Percentiles rank a stretch among this genome's conserved stretches.
phyloP scores from a whole-genome alignment of 1,140 invertebrate genomes.

The Chlorops oryzae region DNA sequence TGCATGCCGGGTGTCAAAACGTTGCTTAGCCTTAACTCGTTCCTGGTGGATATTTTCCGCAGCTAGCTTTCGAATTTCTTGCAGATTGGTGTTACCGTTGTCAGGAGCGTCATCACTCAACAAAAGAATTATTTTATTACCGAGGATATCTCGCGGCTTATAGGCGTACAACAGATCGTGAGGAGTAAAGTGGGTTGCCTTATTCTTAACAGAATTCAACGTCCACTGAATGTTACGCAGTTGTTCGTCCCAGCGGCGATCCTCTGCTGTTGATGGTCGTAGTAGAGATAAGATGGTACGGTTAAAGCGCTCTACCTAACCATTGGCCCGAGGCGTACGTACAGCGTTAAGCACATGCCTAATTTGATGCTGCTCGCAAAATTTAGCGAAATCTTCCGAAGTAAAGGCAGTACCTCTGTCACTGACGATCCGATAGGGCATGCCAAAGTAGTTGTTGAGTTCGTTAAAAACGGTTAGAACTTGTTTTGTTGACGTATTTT shows the following conservation, averaged over 20 bases:
- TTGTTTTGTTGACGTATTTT: not conserved
- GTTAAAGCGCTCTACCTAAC: constrained; percentile 24
- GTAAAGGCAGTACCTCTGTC: constrained; percentile 29
- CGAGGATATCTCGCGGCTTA: not conserved
- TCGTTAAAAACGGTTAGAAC: not conserved
- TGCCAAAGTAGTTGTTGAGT: not conserved
- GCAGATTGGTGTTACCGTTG: not conserved
- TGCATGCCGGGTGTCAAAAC: constrained; percentile 13
- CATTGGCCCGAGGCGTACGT: constrained; percentile 16
- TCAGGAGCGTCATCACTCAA: not conserved
- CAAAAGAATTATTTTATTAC: constrained; percentile 2
- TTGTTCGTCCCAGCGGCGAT: constrained; percentile 19
- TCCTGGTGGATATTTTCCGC: not conserved
- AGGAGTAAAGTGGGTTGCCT: constrained; percentile 20
- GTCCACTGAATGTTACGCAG: constrained; percentile 21
- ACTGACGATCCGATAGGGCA: not conserved
- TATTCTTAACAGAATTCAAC: constrained; percentile 23
- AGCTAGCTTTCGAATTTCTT: not conserved
- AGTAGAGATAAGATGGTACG: constrained; percentile 14
- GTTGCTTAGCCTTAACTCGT: not conserved
- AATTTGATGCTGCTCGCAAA: not conserved
- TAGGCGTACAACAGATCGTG: constrained; percentile 19
- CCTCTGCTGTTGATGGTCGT: not conserved
- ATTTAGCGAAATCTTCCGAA: not conserved
- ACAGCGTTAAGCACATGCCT: not conserved